phyloP scores from a whole-genome alignment of 92 coral and sea anemone genomes.

The Paragorgia papillata region DNA sequence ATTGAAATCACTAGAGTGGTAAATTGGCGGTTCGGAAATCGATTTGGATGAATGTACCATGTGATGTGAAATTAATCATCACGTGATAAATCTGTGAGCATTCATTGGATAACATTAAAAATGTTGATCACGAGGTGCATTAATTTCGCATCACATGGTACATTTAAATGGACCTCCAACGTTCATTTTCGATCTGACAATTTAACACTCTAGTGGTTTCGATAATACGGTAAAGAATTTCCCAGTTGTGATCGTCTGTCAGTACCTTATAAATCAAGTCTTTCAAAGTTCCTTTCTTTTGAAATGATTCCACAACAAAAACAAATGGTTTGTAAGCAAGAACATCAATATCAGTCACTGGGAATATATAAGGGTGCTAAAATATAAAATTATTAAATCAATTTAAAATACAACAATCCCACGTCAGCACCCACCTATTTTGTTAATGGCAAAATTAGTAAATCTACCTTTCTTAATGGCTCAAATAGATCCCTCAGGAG shows the following conservation, averaged over 20 bases:
- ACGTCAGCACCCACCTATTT: background rate
- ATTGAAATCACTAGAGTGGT: no score
- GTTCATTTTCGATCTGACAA: no score
- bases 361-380: slow-evolving; percentile 85
- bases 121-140: no score
- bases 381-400: background rate
- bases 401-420: background rate
- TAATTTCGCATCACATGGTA: background rate
- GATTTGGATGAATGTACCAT: no score
- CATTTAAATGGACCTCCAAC: no score
- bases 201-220: no score
- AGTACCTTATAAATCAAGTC: slow-evolving; percentile 34
- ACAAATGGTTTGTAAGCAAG: slow-evolving; percentile 79
- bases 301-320: slow-evolving; percentile 76
- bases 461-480: slow-evolving; percentile 14
- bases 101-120: no score
- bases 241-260: no score
- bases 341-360: slow-evolving; percentile 74
- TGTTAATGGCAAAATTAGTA: background rate
- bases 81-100: no score
- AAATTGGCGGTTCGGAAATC: no score
- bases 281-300: slow-evolving; percentile 37
- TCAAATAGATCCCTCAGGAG: slow-evolving; percentile 36
- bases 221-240: no score
- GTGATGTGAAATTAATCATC: no score